phyloP scores from a whole-genome alignment of 2,113 vertebrate species.

The Dasyprocta punctata region DNA sequence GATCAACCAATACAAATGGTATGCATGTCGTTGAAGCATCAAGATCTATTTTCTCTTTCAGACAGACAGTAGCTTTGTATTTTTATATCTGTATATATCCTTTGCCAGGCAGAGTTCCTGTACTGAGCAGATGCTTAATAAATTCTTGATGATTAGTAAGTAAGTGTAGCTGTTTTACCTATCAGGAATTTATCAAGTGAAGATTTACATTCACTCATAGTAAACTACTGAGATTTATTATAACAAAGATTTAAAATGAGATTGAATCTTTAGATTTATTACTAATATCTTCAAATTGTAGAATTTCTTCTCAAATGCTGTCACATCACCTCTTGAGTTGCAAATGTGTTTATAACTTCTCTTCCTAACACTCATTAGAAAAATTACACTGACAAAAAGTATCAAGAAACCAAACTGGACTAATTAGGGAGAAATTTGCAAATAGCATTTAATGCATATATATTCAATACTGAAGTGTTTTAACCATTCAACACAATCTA shows the following conservation, averaged over 20 bases:
- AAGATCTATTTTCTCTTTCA: background rate
- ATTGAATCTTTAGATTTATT: background rate
- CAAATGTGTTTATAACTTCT: background rate
- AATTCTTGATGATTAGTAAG: constrained; percentile 31
- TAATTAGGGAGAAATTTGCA: background rate
- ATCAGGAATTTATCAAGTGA: background rate
- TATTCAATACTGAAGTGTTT: background rate
- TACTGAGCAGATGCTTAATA: background rate
- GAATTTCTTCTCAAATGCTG: background rate
- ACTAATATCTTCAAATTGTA: background rate
- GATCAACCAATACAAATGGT: too few species aligned
- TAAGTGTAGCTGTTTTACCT: background rate
- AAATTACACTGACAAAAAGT: background rate
- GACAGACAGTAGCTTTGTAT: background rate
- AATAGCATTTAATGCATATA: background rate
- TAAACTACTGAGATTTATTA: background rate
- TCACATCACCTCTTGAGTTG: background rate
- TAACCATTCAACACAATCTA: background rate
- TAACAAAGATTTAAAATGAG: background rate
- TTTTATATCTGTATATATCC: background rate
- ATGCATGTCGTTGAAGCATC: accelerated
- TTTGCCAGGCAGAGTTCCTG: background rate
- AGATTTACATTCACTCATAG: background rate
- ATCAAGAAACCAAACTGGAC: background rate
- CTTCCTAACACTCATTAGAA: background rate